Evolutionary conservation across 1,140 invertebrate species (phyloP).

Genomic region (Danaus plexippus): DNA sequence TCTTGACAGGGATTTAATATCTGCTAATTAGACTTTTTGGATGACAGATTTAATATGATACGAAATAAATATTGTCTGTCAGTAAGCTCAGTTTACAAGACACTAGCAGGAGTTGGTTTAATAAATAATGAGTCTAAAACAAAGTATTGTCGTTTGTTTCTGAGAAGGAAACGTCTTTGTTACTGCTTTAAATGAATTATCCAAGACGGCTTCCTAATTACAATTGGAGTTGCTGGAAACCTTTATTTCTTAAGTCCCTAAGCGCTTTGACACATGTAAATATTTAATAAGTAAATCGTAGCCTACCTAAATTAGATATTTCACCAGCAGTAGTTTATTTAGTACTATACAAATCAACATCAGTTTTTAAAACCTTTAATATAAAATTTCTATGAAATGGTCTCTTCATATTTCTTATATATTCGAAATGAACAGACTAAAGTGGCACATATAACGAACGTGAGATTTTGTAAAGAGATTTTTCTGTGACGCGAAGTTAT

Average conservation of each 20-base stretch:
- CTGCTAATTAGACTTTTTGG: conserved; percentile 29
- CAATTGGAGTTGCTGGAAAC: conserved; percentile 8
- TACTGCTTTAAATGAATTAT: conserved; percentile 10
- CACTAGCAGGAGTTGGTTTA: conserved; percentile 28
- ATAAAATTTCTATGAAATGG: too few species aligned
- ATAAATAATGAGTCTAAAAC: conserved; percentile 46
- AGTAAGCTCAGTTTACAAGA: conserved; percentile 40
- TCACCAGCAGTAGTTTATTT: too few species aligned
- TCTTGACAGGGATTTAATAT: conserved; percentile 23
- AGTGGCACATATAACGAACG: too few species aligned
- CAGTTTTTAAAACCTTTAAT: too few species aligned
- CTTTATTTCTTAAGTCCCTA: too few species aligned
- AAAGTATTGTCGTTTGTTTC: conserved; percentile 47
- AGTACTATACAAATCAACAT: too few species aligned
- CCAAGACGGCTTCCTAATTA: conserved; percentile 3
- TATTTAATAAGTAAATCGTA: too few species aligned
- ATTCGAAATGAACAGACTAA: too few species aligned
- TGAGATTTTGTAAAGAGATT: conserved; percentile 6
- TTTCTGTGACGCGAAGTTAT: conserved; percentile 12
- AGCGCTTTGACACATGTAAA: too few species aligned
- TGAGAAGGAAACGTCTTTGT: conserved; percentile 14
- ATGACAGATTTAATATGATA: conserved; percentile 36
- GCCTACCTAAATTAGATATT: too few species aligned
- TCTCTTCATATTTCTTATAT: too few species aligned
- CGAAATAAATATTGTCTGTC: conserved; percentile 46